Base-by-base conservation (phyloP, 2,888 invertebrate genomes). In the Erannis defoliaria region DNA sequence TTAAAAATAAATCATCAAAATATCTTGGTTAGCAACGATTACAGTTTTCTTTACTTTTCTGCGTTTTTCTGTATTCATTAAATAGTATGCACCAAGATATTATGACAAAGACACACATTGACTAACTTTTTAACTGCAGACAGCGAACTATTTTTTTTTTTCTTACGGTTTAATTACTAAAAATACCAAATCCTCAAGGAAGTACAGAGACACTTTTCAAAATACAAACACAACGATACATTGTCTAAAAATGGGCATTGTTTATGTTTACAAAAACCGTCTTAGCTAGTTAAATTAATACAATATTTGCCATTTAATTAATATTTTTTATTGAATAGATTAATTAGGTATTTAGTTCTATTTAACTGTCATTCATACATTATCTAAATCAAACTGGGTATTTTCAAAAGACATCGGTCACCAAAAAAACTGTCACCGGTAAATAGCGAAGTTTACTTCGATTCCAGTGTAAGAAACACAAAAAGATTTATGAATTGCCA, bases 271-370 rank as follows among this genome's bases (percentile, higher is more conserved):
- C 14, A 33, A 48, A 48, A 48, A 48, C 33, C 4, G 18, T 19
- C 33, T 33, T 33, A 33, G 31, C 33, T 33, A 33, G 33, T 19
- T 48, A 48, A 48, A 48, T 18, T 46, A 29, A 26, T 48, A 19
- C 6, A 48, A 14, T 33, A 33, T 33, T 48, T 48, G 48, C 33
- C 48, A 19, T 48, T 48, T 14, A 10, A 19, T 6, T 33, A 33
- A 16, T 46, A 46, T 26, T 26, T 33, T 19, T 33, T 33, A 42
- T 14, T 14, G 42, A 48, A 33, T 31, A 48, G 31, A 21, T 48
- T n/a, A n/a, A n/a, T n/a, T n/a, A n/a, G n/a, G n/a, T n/a, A n/a
- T n/a, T n/a, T n/a, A n/a, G n/a, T n/a, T n/a, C n/a, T n/a, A 43
- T 21, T 43, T 10, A 42, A 26, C 5, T 1, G 9, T 40, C n/a